Conservation (phyloP, 2,797 vertebrate species). For the Gallinago stenura region DNA sequence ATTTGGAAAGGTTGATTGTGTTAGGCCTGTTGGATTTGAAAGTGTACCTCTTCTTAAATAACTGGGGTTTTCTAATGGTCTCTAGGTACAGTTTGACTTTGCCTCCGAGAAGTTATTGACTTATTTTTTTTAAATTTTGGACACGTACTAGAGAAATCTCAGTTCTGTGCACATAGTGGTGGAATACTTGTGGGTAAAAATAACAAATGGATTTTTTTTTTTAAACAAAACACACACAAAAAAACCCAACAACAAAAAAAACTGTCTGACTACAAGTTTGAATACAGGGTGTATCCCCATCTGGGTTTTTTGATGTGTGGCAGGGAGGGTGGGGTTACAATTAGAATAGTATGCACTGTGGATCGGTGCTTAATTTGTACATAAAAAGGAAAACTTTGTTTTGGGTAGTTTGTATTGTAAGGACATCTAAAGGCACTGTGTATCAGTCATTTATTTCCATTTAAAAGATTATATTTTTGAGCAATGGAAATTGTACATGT, state of each 20-base stretch:
- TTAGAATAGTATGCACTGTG: constrained; percentile 71
- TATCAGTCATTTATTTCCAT: constrained; percentile 69
- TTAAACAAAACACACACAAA: neutral
- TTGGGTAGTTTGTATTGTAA: constrained; percentile 73
- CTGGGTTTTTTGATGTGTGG: constrained; percentile 44
- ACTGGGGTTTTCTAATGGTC: neutral
- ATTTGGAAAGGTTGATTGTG: neutral
- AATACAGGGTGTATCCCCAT: constrained; percentile 57
- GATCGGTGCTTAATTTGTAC: constrained; percentile 79
- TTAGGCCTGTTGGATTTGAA: constrained; percentile 2
- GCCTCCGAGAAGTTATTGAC: neutral
- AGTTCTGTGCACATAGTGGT: constrained; percentile 32
- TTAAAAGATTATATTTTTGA: constrained; percentile 78
- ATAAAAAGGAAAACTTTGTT: constrained; percentile 68
- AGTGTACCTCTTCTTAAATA: constrained; percentile 8
- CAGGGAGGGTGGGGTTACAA: constrained; percentile 21
- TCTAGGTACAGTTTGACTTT: neutral
- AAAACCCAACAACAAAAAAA: neutral
- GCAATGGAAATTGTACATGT: constrained; percentile 68
- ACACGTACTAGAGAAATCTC: constrained; percentile 18
- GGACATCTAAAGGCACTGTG: constrained; percentile 68
- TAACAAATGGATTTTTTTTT: neutral
- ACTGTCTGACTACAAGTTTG: neutral
- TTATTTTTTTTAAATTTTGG: neutral
- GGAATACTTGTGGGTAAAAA: constrained; percentile 12